A percentile compares a stretch with the other conserved stretches of the same genome.
phyloP scores from a whole-genome alignment of 2,113 vertebrate genomes.

The Pangasianodon gigas region DNA sequence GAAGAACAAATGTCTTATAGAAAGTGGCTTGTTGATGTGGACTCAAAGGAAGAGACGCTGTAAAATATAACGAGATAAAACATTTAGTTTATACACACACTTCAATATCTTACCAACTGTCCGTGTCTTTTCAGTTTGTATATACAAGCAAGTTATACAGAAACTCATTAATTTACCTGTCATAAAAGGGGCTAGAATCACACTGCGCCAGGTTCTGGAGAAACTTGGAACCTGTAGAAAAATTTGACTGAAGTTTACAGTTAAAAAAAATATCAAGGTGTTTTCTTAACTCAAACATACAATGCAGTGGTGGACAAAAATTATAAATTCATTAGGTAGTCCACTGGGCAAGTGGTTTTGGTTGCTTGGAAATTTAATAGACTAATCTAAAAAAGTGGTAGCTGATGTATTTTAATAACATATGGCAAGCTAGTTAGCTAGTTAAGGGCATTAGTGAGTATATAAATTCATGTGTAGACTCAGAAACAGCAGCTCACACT shows the following conservation, averaged over 20 bases:
- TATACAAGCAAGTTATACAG: background rate
- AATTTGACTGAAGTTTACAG: background rate
- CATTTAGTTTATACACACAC: background rate
- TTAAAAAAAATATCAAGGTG: background rate
- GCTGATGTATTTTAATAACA: too few relatives aligned
- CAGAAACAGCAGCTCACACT: background rate
- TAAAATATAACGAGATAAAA: background rate
- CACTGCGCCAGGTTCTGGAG: constrained; percentile 81
- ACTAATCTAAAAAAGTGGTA: too few relatives aligned
- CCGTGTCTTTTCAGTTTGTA: background rate
- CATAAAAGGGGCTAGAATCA: constrained; percentile 84
- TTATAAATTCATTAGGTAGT: background rate
- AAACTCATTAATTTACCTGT: constrained; percentile 73
- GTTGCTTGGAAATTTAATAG: background rate
- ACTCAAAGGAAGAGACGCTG: constrained; percentile 84
- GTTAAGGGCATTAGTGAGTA: too few relatives aligned
- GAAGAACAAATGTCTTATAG: constrained; percentile 80
- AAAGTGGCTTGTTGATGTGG: constrained; percentile 82
- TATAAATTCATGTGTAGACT: background rate
- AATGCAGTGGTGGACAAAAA: background rate
- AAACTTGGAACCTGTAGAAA: constrained; percentile 70
- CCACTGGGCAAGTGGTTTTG: background rate
- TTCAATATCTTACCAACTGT: background rate
- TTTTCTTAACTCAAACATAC: background rate
- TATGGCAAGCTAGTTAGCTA: background rate